A percentile compares a stretch with the other conserved stretches of the same genome.
Conservation (phyloP, 2,797 vertebrate genomes). For the Neoniphon sammara region DNA sequence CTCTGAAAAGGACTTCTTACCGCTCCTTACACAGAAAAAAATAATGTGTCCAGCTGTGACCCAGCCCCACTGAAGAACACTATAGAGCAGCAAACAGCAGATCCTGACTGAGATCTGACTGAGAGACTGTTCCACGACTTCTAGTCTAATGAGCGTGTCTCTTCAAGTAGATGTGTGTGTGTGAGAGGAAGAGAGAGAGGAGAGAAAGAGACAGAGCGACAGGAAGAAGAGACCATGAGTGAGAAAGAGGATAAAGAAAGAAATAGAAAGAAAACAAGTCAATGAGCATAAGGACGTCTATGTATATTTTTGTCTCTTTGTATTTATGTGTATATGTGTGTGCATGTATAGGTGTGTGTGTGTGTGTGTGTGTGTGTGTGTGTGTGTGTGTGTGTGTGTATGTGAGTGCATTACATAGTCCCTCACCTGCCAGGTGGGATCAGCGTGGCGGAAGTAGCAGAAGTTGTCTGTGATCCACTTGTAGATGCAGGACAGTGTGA, state of each 20-base stretch:
- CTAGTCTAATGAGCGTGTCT: not conserved
- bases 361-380: slow-evolving; percentile 9
- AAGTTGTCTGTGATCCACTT: slow-evolving; percentile 98
- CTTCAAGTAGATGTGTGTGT: not conserved
- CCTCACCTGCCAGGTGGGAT: slow-evolving; percentile 97
- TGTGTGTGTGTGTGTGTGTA: too few species aligned
- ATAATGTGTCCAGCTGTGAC: slow-evolving; percentile 34
- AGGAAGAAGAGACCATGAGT: not conserved
- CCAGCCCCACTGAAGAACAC: slow-evolving; percentile 80
- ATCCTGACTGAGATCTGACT: not conserved
- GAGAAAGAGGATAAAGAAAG: not conserved
- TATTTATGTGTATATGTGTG: slow-evolving; percentile 22
- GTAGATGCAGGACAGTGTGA: slow-evolving; percentile 96
- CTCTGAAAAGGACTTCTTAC: slow-evolving; percentile 28
- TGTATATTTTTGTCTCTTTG: slow-evolving; percentile 7
- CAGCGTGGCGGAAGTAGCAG: slow-evolving; percentile 95
- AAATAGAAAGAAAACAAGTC: too few species aligned
- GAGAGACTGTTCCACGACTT: slow-evolving; percentile 2
- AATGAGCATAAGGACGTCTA: not conserved
- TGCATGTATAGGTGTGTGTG: slow-evolving; percentile 5
- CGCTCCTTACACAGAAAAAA: slow-evolving; percentile 36
- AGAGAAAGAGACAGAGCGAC: not conserved
- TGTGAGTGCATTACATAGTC: not conserved
- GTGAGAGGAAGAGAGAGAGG: not conserved
- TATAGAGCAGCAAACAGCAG: slow-evolving; percentile 15